Evolutionary conservation across 2,888 invertebrate genomes (phyloP), one percentile per base, ranked within the genome.

Genomic region (Plebejus anna): DNA sequence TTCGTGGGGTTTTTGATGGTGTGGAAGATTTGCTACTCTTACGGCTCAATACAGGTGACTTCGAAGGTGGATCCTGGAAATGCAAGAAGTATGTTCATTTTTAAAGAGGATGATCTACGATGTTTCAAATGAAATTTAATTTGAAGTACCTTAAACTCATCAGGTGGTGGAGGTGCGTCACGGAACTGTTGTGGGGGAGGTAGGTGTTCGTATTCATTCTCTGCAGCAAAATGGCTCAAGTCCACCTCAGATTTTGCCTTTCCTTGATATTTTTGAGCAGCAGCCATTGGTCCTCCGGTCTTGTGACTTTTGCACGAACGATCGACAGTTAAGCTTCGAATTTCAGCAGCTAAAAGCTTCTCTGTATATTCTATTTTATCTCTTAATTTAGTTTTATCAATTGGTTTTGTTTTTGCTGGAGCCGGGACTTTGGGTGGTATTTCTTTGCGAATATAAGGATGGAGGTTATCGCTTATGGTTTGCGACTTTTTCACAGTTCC

Each of bases 171-270:
- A 32, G 96, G 96, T 75, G 96, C 96, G 88, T 97, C 97, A 86
- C 97, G 95, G 84, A 97, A 97, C 89, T 97, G 97, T 84, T 97
- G 96, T 1, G 97, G 97, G 0, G 97, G 97, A 47, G 97, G 97
- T 78, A 96, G 94, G 84, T 96, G 96, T 81, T 97, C 96, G 83
- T 96, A 96, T 66, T 95, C 95, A 86, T 94, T 95, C 81, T 95
- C 94, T 75, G 93, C 93, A n/a, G 84, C 82, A 76, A 94, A 90
- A 81, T 94, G 94, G 59, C 94, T 92, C 42, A 96, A 88, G 83
- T 95, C 94, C 47, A 95, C 88, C 82, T 95, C 95, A 13, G 96
- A 95, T 84, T 91, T 95, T 1, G 95, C 95, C 85, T 95, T 95
- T 77, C 85, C 89, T 1, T 88, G 85, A 79, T 88, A 90, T 80